Evolutionary conservation across 1,140 invertebrate species (phyloP).

Genomic region (Diprion similis): DNA sequence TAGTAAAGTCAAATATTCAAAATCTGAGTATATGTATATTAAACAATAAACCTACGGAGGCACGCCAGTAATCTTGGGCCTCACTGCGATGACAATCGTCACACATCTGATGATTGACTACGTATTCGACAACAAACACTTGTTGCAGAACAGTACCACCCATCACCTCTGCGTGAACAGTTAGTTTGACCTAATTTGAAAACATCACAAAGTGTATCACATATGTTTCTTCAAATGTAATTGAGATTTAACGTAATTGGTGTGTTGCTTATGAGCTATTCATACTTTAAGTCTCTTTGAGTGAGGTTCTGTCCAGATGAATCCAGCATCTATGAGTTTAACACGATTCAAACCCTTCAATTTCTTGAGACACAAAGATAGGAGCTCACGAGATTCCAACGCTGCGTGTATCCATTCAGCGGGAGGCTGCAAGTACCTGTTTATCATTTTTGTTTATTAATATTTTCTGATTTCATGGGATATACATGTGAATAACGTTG

Average conservation of each 20-base stretch:
- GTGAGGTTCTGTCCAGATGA: constrained; percentile 99
- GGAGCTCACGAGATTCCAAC: constrained; percentile 91
- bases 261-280: not conserved
- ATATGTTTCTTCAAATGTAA: constrained; percentile 10
- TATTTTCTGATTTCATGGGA: not conserved
- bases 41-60: constrained; percentile 68
- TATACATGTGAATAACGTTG: not conserved
- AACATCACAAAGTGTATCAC: constrained; percentile 20
- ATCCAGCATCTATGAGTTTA: constrained; percentile 92
- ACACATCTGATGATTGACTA: constrained; percentile 93
- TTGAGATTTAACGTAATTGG: constrained; percentile 11
- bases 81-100: constrained; percentile 96
- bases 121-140: constrained; percentile 94
- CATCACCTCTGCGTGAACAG: constrained; percentile 94
- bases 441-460: constrained; percentile 18
- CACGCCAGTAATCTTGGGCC: constrained; percentile 98
- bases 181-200: constrained; percentile 82
- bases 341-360: constrained; percentile 92
- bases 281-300: constrained; percentile 93
- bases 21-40: not conserved
- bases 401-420: constrained; percentile 87
- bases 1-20: not conserved
- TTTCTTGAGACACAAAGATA: constrained; percentile 92
- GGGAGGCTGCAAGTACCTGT: constrained; percentile 92
- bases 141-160: constrained; percentile 86